Conservation (phyloP, 2,888 invertebrate species). For the Gymnocheta viridis region DNA sequence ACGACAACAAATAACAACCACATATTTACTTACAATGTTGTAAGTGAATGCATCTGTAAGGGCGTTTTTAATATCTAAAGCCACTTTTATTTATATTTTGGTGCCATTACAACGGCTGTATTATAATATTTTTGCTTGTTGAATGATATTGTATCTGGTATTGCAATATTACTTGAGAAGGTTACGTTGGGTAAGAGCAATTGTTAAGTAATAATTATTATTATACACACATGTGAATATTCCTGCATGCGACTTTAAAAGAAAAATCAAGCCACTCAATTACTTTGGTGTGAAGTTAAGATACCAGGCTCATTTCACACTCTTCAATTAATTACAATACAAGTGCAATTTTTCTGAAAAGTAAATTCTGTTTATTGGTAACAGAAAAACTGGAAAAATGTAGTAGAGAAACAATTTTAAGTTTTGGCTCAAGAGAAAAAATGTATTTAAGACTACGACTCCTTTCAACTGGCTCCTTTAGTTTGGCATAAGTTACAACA, state of each 20-base stretch:
- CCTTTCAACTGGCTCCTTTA: no score
- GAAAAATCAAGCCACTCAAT: not conserved
- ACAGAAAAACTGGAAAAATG: not conserved
- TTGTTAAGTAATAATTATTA: no score
- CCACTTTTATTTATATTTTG: not conserved
- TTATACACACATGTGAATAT: not conserved
- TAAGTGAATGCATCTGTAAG: not conserved
- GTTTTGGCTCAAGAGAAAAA: no score
- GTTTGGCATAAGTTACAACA: no score
- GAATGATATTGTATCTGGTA: not conserved
- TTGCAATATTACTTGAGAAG: not conserved
- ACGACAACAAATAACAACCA: not conserved
- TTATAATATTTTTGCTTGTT: not conserved
- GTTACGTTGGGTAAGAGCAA: no score
- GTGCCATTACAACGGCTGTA: not conserved
- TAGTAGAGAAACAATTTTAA: no score
- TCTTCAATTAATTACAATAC: not conserved
- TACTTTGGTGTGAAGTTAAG: not conserved
- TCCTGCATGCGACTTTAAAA: not conserved
- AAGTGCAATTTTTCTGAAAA: not conserved
- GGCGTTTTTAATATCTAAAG: not conserved
- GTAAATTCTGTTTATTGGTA: not conserved
- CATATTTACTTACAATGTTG: not conserved
- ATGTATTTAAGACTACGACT: no score
- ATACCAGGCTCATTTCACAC: not conserved